Conservation (phyloP, 2,113 vertebrate species). For the Psilopsiagon aurifrons region DNA sequence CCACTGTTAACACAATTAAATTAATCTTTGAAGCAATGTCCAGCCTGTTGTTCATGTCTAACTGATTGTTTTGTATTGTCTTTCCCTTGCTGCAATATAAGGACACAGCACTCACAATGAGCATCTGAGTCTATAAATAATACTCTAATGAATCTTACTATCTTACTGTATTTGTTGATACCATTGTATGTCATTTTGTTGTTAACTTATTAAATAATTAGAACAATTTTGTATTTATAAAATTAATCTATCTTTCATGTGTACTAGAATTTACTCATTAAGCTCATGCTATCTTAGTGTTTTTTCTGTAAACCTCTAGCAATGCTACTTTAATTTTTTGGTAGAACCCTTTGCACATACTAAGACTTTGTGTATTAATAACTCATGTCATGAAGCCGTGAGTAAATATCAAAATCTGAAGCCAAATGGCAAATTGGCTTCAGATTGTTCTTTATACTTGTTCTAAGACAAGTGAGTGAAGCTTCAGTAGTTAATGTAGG, state of each 20-base stretch:
- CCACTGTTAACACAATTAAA: background rate
- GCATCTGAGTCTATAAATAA: background rate
- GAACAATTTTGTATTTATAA: background rate
- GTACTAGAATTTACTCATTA: background rate
- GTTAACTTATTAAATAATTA: background rate
- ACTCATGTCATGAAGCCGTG: background rate
- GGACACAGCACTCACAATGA: background rate
- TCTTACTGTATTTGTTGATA: background rate
- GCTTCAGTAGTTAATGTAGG: background rate
- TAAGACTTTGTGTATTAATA: background rate
- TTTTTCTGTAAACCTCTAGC: background rate
- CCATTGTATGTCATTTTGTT: background rate
- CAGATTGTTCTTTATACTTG: background rate
- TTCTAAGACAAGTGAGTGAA: background rate
- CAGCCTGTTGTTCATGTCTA: background rate
- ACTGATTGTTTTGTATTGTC: background rate
- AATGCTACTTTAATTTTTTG: background rate
- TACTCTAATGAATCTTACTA: background rate
- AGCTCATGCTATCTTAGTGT: background rate
- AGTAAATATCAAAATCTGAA: background rate
- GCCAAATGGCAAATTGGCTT: background rate
- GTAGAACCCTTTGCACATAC: background rate
- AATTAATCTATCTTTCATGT: background rate
- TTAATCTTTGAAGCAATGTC: background rate
- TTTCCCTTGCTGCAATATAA: background rate